Conservation (phyloP, 2,888 invertebrate genomes). For the Oligia latruncula region DNA sequence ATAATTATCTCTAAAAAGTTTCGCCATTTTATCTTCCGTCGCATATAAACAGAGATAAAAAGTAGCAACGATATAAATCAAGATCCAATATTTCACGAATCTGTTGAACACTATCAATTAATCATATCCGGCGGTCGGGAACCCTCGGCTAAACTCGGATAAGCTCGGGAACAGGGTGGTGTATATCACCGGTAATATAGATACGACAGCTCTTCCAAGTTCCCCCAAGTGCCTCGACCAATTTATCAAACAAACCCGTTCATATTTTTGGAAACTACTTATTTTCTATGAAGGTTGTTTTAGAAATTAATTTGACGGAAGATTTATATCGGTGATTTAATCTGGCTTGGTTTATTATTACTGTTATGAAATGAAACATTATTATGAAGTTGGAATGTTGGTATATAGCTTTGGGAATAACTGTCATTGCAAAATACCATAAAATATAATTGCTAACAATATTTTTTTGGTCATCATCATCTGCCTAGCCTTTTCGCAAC, state of each 20-base stretch:
- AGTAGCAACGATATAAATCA: constrained; percentile 55
- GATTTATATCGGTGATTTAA: constrained; percentile 39
- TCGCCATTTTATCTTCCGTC: constrained; percentile 2
- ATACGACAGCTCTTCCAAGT: constrained; percentile 67
- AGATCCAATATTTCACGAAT: constrained; percentile 53
- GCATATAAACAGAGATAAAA: constrained; percentile 24
- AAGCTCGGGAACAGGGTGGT: constrained; percentile 35
- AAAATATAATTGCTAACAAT: background rate
- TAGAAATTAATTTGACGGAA: constrained; percentile 33
- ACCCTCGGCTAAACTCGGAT: constrained; percentile 30
- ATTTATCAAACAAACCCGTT: constrained; percentile 50
- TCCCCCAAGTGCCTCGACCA: constrained; percentile 43
- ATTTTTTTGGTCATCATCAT: background rate
- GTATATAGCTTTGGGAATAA: background rate
- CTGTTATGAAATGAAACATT: constrained; percentile 15
- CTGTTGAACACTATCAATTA: constrained; percentile 60
- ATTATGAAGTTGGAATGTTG: background rate
- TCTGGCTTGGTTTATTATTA: constrained; percentile 24
- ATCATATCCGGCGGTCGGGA: constrained; percentile 50
- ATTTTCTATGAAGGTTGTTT: constrained; percentile 41
- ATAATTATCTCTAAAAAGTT: constrained; percentile 2
- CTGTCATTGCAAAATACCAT: background rate
- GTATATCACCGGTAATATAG: constrained; percentile 65
- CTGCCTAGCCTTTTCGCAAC: background rate
- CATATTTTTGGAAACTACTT: constrained; percentile 47